Percentiles rank a stretch among this genome's conserved stretches.
These are phyloP conservation scores for Platichthys stellatus DNA, from an alignment of 2,113 vertebrate genomes.

Conservation along the genomic window DNA sequence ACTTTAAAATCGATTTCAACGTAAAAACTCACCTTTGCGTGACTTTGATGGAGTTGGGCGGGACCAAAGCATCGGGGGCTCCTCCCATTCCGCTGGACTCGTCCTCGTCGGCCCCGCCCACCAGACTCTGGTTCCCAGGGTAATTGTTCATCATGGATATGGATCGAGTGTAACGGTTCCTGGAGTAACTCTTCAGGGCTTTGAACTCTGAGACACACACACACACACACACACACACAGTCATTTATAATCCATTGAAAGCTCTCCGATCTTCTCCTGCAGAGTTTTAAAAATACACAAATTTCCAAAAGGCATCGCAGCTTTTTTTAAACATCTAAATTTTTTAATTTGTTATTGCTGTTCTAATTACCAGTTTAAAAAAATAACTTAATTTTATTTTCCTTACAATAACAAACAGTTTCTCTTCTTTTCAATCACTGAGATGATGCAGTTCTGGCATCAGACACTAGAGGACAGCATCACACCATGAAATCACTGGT, in stretches of 20 bases:
- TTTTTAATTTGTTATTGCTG: background rate
- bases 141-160: conserved; percentile 61
- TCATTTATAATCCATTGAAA: too few relatives aligned
- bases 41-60: conserved; percentile 90
- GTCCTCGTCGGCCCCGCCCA: conserved; percentile 73
- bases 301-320: too few relatives aligned
- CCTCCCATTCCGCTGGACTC: conserved; percentile 91
- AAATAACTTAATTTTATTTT: background rate
- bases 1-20: too few relatives aligned
- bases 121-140: conserved; percentile 81
- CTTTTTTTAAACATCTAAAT: background rate
- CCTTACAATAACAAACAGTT: background rate
- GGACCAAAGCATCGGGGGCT: conserved; percentile 70
- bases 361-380: too few relatives aligned
- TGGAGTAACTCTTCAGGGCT: conserved; percentile 83
- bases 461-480: conserved; percentile 44
- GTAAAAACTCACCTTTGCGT: conserved; percentile 86
- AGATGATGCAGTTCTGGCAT: conserved; percentile 13
- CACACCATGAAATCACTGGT: background rate
- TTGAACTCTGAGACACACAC: conserved; percentile 87
- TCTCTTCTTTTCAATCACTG: background rate
- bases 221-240: background rate
- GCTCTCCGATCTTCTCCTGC: too few relatives aligned
- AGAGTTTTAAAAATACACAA: too few relatives aligned
- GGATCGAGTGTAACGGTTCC: conserved; percentile 88